Conservation (phyloP, 2,797 vertebrate genomes). For the Gambelia wislizenii region DNA sequence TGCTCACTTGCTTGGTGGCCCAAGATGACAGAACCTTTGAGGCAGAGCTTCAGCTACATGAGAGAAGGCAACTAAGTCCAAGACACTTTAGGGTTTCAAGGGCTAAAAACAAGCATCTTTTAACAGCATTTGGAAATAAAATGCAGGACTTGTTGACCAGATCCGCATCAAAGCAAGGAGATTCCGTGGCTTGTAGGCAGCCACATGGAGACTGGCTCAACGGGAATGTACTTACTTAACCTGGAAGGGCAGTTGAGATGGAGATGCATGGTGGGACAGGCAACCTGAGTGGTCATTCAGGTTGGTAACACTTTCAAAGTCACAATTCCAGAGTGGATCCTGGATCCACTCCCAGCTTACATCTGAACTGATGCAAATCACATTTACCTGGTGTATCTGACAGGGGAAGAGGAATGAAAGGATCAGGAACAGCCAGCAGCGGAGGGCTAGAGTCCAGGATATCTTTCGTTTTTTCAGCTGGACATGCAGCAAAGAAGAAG, state of each 20-base stretch:
- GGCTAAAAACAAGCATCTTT: not conserved
- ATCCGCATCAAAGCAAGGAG: not conserved
- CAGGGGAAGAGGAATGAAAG: conserved; percentile 85
- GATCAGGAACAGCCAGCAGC: conserved; percentile 88
- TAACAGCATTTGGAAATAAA: not conserved
- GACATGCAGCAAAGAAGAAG: conserved; percentile 25
- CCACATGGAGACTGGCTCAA: not conserved
- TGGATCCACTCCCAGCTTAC: not conserved
- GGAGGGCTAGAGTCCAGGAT: conserved; percentile 81
- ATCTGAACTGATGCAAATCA: no score
- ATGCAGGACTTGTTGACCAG: not conserved
- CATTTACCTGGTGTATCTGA: conserved; percentile 88
- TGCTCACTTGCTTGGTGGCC: not conserved
- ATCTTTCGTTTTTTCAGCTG: conserved; percentile 84
- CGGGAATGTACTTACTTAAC: no score
- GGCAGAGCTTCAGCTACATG: not conserved
- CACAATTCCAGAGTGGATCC: not conserved
- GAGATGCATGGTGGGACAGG: not conserved
- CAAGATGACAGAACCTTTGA: not conserved
- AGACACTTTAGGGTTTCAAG: not conserved
- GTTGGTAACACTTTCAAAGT: not conserved
- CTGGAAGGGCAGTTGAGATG: not conserved
- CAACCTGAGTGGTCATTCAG: not conserved
- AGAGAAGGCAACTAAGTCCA: not conserved
- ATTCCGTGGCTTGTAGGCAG: no score